Evolutionary conservation across 2,797 vertebrate species (phyloP).

Genomic region (Dendrocincla fuliginosa): DNA sequence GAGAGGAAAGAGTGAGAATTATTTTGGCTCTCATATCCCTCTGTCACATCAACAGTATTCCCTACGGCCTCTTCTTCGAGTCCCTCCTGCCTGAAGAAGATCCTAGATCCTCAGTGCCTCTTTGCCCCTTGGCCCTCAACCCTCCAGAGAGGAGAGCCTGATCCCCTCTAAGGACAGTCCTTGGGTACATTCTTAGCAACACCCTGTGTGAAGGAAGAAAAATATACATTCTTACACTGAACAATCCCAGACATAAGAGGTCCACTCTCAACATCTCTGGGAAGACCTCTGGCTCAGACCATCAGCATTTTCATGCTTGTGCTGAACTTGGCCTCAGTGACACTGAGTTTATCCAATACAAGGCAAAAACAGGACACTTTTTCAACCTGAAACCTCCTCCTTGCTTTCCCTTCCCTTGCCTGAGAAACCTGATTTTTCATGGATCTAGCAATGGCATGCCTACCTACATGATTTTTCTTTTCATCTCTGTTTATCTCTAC

Average conservation of each 20-base stretch:
- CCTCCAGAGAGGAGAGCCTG: not conserved
- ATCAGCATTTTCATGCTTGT: not conserved
- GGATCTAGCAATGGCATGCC: not conserved
- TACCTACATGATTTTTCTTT: not conserved
- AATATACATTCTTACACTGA: not conserved
- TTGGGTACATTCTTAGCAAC: not conserved
- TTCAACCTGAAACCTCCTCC: not conserved
- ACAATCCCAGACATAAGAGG: not conserved
- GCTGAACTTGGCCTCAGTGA: not conserved
- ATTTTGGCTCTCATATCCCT: not conserved
- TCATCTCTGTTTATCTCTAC: not conserved
- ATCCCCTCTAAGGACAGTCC: not conserved
- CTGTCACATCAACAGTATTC: not conserved
- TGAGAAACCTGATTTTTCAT: not conserved
- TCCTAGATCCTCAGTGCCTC: not conserved
- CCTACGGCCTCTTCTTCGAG: not conserved
- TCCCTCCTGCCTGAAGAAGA: not conserved
- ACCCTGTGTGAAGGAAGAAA: not conserved
- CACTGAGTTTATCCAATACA: not conserved
- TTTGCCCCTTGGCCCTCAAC: not conserved
- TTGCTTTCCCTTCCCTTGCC: not conserved
- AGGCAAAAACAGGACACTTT: not conserved
- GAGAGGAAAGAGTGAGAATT: constrained; percentile 46
- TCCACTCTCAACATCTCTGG: not conserved
- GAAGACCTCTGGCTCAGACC: not conserved